Percentiles rank a stretch among this genome's conserved stretches.
Evolutionary conservation across 1,140 invertebrate species (phyloP).

Genomic region (Trichonephila clavata): DNA sequence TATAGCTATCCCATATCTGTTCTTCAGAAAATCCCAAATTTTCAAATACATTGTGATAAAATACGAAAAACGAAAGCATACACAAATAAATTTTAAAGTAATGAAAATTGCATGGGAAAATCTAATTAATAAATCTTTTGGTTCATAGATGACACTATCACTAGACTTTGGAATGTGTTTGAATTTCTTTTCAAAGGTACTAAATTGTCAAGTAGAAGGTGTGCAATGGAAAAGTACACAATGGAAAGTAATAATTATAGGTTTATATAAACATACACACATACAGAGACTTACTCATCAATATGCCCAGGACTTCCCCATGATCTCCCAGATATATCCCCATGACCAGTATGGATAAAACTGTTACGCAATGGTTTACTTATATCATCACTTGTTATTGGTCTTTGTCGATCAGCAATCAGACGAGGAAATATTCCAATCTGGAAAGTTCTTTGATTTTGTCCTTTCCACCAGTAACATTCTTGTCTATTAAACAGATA

Average conservation of each 20-base stretch:
- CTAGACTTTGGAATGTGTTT: no score
- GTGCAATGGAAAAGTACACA: not conserved
- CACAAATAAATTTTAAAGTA: no score
- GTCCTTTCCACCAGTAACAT: slow-evolving; percentile 96
- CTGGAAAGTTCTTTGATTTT: slow-evolving; percentile 93
- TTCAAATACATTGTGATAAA: no score
- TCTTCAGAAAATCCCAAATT: no score
- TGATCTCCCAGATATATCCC: slow-evolving; percentile 85
- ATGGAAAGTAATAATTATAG: not conserved
- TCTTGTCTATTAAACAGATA: slow-evolving; percentile 84
- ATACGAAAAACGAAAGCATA: no score
- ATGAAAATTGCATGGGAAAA: no score
- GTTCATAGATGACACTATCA: no score
- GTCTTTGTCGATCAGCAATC: slow-evolving; percentile 85
- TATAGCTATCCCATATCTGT: no score
- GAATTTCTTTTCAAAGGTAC: no score
- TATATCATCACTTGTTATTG: slow-evolving; percentile 84
- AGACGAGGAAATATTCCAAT: slow-evolving; percentile 88
- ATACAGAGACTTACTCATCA: slow-evolving; percentile 84
- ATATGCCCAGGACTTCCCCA: slow-evolving; percentile 93
- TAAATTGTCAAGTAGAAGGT: no score
- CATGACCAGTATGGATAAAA: slow-evolving; percentile 90
- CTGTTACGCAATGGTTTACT: slow-evolving; percentile 90
- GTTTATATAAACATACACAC: not conserved
- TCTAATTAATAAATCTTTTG: no score